Percentiles rank a stretch among this genome's conserved stretches.
Conservation (phyloP, 2,113 vertebrate species). For the Brachypodius melanocephalos region DNA sequence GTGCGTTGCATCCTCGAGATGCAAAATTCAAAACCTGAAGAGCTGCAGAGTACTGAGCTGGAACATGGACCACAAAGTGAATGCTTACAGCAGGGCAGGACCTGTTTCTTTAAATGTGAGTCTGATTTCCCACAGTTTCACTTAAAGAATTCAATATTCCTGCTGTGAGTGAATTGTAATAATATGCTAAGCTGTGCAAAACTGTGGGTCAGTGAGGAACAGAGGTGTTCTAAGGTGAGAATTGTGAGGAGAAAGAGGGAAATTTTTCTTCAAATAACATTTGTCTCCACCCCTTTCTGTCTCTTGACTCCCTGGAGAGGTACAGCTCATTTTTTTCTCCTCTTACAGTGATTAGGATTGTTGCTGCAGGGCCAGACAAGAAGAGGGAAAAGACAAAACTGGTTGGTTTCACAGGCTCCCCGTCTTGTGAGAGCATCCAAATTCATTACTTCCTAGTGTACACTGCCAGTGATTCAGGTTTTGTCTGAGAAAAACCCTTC, state of each 20-base stretch:
- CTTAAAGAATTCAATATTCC: slow-evolving; percentile 2
- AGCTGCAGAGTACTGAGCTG: background rate
- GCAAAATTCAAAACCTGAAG: background rate
- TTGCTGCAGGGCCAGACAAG: background rate
- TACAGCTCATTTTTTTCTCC: background rate
- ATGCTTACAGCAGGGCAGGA: background rate
- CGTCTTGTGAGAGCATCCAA: background rate
- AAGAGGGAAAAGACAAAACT: background rate
- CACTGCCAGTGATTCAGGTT: background rate
- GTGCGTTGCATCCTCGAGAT: background rate
- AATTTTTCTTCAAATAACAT: background rate
- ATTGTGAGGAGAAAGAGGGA: background rate
- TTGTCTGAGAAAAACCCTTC: background rate
- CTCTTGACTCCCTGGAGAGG: background rate
- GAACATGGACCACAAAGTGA: background rate
- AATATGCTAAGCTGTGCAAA: slow-evolving; percentile 27
- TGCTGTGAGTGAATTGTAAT: background rate
- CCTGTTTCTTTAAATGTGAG: background rate
- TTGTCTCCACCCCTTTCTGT: background rate
- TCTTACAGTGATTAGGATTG: background rate
- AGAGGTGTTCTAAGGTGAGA: background rate
- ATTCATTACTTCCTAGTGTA: background rate
- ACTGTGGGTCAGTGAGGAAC: background rate
- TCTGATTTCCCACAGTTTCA: background rate
- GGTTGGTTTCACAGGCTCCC: background rate